A percentile compares a stretch with the other conserved stretches of the same genome.
phyloP scores from a whole-genome alignment of 2,888 invertebrate species.

The Trachelus troglodyta region DNA sequence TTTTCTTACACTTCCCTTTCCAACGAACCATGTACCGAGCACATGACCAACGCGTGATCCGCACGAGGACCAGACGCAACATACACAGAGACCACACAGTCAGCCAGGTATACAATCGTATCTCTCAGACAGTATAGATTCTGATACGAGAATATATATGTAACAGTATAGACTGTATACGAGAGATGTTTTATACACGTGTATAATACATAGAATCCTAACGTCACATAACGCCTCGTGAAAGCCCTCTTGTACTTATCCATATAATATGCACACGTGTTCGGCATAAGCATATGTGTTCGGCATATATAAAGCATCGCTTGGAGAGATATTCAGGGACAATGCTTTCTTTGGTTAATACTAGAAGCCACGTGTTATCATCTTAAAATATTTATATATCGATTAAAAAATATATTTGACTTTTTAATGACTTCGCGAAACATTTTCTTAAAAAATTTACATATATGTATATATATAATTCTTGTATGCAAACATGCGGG shows the following conservation, averaged over 20 bases:
- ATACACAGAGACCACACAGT: background rate
- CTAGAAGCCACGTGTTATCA: no score
- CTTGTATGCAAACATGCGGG: background rate
- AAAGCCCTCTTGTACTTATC: background rate
- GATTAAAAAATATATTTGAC: no score
- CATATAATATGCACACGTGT: background rate
- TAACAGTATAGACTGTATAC: background rate
- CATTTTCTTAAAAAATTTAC: no score
- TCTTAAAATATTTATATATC: no score
- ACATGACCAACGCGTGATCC: constrained; percentile 17
- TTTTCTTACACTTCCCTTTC: background rate
- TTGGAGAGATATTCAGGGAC: background rate
- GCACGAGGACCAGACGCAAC: background rate
- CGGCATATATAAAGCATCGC: background rate
- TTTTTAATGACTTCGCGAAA: no score
- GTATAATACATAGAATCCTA: background rate
- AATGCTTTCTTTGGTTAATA: no score
- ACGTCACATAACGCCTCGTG: background rate
- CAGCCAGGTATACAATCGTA: background rate
- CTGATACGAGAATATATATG: background rate
- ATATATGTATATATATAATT: no score
- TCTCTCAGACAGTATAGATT: background rate
- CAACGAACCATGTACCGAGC: constrained; percentile 4
- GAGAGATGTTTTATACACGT: background rate
- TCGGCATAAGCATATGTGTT: background rate